phyloP scores from a whole-genome alignment of 2,888 invertebrate species.

The Nycteola revayana region DNA sequence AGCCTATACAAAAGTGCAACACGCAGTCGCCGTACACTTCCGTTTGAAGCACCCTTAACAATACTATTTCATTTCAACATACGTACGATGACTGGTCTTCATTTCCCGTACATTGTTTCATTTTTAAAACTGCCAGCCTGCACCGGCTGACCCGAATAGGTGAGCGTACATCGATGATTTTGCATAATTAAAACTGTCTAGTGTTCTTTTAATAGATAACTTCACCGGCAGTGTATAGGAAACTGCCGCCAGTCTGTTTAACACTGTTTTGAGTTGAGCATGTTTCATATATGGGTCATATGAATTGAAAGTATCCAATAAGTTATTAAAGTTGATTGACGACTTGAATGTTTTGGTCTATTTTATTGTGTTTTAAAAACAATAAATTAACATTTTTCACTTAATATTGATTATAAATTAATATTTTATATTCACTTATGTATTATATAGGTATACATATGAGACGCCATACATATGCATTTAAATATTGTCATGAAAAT shows the following conservation, averaged over 20 bases:
- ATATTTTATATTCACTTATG: no score
- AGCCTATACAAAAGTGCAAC: conserved; percentile 36
- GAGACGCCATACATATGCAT: no score
- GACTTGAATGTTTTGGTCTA: no score
- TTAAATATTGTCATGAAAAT: no score
- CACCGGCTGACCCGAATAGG: conserved; percentile 60
- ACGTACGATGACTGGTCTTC: conserved; percentile 36
- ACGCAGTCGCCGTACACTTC: conserved; percentile 27
- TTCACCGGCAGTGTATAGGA: conserved; percentile 22
- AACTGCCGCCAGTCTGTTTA: conserved; percentile 2
- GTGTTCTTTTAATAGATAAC: conserved; percentile 42
- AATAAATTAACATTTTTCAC: no score
- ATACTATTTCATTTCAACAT: conserved; percentile 44
- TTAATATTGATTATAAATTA: no score
- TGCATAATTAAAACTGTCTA: conserved; percentile 67
- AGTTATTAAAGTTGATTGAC: no score
- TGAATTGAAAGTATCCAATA: no score
- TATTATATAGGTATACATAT: no score
- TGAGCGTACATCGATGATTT: conserved; percentile 56
- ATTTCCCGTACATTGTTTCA: conserved; percentile 64
- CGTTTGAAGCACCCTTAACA: conserved; percentile 35
- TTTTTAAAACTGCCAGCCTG: conserved; percentile 54
- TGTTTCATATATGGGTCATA: no score
- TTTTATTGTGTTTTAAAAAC: no score
- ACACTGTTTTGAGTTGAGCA: no score